A percentile compares a stretch with the other conserved stretches of the same genome.
Evolutionary conservation across 2,888 invertebrate species (phyloP).

Genomic region (Yponomeuta sedellus): DNA sequence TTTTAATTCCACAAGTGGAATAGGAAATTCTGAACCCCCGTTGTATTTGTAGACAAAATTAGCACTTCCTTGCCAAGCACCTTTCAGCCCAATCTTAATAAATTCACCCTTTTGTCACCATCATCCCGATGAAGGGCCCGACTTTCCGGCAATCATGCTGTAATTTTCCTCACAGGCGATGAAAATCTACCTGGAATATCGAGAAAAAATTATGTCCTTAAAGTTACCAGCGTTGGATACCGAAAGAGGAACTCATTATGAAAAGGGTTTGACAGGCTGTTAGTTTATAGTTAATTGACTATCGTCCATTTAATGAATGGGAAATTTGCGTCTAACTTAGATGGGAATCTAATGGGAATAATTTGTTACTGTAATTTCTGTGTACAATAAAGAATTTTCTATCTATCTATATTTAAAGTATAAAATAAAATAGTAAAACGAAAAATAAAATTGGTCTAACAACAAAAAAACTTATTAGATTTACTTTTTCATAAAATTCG

Average conservation of each 20-base stretch:
- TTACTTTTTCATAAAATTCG: too few relatives aligned
- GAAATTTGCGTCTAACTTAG: too few relatives aligned
- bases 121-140: constrained; percentile 18
- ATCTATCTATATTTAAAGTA: too few relatives aligned
- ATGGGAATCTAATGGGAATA: too few relatives aligned
- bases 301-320: background rate
- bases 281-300: too few relatives aligned
- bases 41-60: constrained; percentile 28
- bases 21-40: background rate
- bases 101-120: constrained; percentile 37
- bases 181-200: background rate
- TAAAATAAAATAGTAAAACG: too few relatives aligned
- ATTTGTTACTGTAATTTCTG: too few relatives aligned
- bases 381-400: too few relatives aligned
- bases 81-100: constrained; percentile 41
- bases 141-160: background rate
- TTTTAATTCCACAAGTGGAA: background rate
- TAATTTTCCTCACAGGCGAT: background rate
- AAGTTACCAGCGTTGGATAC: background rate
- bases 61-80: constrained; percentile 38
- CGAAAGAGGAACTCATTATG: background rate
- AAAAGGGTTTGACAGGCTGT: too few relatives aligned
- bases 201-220: too few relatives aligned
- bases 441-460: too few relatives aligned
- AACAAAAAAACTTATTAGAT: too few relatives aligned